Evolutionary conservation across 2,888 invertebrate species (phyloP).

Genomic region (Thecophora atra): DNA sequence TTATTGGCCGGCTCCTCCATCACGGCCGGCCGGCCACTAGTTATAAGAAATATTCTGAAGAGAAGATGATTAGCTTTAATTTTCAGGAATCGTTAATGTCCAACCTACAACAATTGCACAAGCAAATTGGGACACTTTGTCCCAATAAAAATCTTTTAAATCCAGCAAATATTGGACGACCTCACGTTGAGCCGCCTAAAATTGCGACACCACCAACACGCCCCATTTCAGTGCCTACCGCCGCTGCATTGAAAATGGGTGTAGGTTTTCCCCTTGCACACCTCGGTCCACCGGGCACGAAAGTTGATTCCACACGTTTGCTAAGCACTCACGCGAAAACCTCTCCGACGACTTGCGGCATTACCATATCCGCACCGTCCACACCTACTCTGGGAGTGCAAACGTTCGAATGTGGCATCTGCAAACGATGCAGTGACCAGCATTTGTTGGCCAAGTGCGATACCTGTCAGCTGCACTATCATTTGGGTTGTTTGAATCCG

Average conservation of each 20-base stretch:
- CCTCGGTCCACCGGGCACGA: conserved; percentile 69
- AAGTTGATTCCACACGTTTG: conserved; percentile 75
- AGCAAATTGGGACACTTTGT: conserved; percentile 70
- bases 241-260: conserved; percentile 86
- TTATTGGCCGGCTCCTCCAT: too few relatives aligned
- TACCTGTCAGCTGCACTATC: conserved; percentile 91
- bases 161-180: conserved; percentile 69
- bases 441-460: conserved; percentile 95
- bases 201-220: conserved; percentile 65
- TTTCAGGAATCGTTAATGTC: conserved; percentile 44
- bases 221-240: conserved; percentile 81
- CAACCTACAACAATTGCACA: conserved; percentile 67
- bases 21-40: too few relatives aligned
- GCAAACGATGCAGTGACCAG: conserved; percentile 86
- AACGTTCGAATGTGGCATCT: conserved; percentile 82
- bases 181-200: conserved; percentile 58
- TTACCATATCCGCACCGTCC: conserved; percentile 40
- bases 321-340: conserved; percentile 63
- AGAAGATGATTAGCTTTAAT: not conserved
- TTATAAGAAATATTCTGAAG: too few relatives aligned
- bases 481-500: conserved; percentile 92
- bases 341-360: conserved; percentile 58
- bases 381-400: conserved; percentile 63
- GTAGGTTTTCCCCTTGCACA: conserved; percentile 83
- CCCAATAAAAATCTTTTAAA: conserved; percentile 71